phyloP scores from a whole-genome alignment of 2,113 vertebrate genomes.

The Tretioscincus oriximinensis region DNA sequence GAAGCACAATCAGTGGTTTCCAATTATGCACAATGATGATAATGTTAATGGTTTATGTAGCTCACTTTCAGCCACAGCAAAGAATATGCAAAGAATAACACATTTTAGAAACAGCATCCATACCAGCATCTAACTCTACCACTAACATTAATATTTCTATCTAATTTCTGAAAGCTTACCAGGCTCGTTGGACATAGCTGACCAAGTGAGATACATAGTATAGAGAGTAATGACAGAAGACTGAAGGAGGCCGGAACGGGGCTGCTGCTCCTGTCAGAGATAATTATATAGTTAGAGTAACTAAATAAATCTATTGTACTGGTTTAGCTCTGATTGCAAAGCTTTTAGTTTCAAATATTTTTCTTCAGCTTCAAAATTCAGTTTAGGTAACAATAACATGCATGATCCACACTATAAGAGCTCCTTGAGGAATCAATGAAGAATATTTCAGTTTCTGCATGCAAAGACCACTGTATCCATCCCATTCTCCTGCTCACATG shows the following conservation, averaged over 20 bases:
- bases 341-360: not conserved
- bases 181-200: slow-evolving; percentile 92
- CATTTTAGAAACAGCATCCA: too few relatives aligned
- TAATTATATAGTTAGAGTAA: not conserved
- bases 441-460: not conserved
- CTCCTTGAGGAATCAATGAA: too few relatives aligned
- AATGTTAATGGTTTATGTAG: too few relatives aligned
- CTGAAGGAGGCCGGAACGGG: slow-evolving; percentile 90
- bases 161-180: slow-evolving; percentile 71
- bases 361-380: not conserved
- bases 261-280: slow-evolving; percentile 79
- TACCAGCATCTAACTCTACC: not conserved
- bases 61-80: too few relatives aligned
- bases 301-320: not conserved
- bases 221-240: slow-evolving; percentile 92
- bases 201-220: slow-evolving; percentile 94
- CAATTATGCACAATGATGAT: too few relatives aligned
- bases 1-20: too few relatives aligned
- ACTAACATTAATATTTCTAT: not conserved
- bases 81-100: too few relatives aligned
- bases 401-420: not conserved
- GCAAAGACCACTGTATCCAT: not conserved
- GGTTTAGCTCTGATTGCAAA: not conserved
- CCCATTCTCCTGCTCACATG: not conserved
- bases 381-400: not conserved